Conservation (phyloP, 2,113 vertebrate species). For the Dasyornis broadbenti region DNA sequence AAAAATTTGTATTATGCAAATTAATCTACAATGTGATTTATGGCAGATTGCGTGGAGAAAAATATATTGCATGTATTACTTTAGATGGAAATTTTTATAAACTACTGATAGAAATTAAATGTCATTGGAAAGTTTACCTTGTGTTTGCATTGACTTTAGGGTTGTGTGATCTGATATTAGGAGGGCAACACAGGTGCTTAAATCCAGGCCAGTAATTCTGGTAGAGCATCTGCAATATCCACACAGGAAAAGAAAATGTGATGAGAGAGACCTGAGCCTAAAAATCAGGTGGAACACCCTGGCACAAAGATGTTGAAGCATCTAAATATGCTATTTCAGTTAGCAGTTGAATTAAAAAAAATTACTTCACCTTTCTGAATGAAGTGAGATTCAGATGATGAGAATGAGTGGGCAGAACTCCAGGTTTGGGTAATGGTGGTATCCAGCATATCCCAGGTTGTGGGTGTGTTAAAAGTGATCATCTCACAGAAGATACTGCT, state of each 20-base stretch:
- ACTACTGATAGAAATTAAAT: neutral
- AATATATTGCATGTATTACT: neutral
- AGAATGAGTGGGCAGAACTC: neutral
- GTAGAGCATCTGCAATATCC: neutral
- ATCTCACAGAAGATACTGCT: neutral
- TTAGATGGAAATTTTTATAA: neutral
- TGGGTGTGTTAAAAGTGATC: neutral
- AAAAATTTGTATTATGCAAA: neutral
- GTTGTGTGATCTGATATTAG: neutral
- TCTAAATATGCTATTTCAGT: neutral
- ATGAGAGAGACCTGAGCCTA: neutral
- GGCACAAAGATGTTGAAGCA: neutral
- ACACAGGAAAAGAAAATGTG: neutral
- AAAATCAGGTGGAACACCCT: neutral
- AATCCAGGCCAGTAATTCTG: neutral
- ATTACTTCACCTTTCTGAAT: neutral
- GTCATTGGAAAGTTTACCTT: neutral
- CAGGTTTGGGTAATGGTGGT: neutral
- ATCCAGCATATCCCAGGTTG: neutral
- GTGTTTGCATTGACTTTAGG: neutral
- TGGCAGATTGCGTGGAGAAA: neutral
- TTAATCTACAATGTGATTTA: neutral
- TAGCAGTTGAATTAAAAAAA: neutral
- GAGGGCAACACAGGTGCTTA: neutral
- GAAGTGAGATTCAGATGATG: neutral